Evolutionary conservation across 2,888 invertebrate species (phyloP), one percentile per base, ranked within the genome.

Genomic region (Zootermopsis nevadensis): DNA sequence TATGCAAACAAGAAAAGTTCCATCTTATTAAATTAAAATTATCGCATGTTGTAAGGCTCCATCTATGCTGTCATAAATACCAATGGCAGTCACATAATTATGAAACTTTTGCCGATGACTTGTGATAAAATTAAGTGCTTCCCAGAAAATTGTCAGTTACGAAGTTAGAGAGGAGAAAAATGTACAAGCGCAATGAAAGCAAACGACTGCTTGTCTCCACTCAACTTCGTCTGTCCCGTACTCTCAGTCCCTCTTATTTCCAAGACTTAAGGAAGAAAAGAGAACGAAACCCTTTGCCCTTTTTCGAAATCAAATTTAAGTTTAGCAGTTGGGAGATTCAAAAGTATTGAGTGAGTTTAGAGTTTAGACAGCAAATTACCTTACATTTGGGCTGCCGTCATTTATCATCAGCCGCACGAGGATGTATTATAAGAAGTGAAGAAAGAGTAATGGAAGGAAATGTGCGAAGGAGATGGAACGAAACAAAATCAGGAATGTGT

Each of bases 261-360:
- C n/a, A 8, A 60, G 60, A 60, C 72, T 72, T 27, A 48, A 76
- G 76, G 24, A 74, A 48, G 48, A 42, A 42, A 42, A 48, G 76
- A 42, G 27, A 24, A 76, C 42, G 31, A 42, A 76, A 83, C 81
- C 81, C 82, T 81, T 66, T 30, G 80, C 76, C 82, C 80, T 80
- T 80, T 84, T 84, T 82, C 80, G 60, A 83, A 83, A 84, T 84
- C 84, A 84, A 84, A 84, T 84, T 83, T 84, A 83, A 84, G 81
- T 84, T 83, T 83, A 77, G 60, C 77, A 84, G 81, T 83, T 84
- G 33, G 83, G 83, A 76, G 80, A 83, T 84, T 83, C 84, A 79
- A 69, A 84, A 84, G 84, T 84, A 84, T 84, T 83, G 83, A 84
- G 81, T 83, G 83, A 83, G 83, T 83, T 84, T 77, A 76, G 38